phyloP scores from a whole-genome alignment of 2,797 vertebrate genomes.

The Sphenopsis melanotis region DNA sequence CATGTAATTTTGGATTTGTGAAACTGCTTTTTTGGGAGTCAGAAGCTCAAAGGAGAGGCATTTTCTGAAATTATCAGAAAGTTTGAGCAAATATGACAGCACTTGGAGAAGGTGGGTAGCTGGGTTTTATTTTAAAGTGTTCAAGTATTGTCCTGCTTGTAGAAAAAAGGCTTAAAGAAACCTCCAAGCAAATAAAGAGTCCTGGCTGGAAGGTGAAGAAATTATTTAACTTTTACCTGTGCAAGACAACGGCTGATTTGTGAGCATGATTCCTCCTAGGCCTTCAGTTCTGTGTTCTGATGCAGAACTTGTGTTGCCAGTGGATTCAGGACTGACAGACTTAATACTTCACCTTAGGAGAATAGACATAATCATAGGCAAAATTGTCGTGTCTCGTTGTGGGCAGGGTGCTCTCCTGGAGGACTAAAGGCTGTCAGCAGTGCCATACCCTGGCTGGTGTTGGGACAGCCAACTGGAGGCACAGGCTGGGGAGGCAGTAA shows the following conservation, averaged over 20 bases:
- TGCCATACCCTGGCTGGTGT: slow-evolving; percentile 22
- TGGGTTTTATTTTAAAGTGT: not conserved
- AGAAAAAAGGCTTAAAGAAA: not conserved
- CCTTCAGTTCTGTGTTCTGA: slow-evolving; percentile 75
- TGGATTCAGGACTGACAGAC: slow-evolving; percentile 43
- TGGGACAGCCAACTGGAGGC: not conserved
- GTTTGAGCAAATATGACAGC: not conserved
- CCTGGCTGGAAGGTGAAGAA: not conserved
- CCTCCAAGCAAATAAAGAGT: not conserved
- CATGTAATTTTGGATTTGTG: not conserved
- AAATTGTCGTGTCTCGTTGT: not conserved
- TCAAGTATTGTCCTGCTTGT: not conserved
- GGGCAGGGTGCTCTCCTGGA: not conserved
- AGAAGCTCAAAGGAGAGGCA: not conserved
- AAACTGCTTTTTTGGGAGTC: not conserved
- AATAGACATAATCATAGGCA: slow-evolving; percentile 69
- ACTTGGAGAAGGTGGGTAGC: not conserved
- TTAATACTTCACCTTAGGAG: slow-evolving; percentile 75
- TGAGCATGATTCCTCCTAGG: slow-evolving; percentile 67
- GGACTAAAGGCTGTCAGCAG: slow-evolving; percentile 27
- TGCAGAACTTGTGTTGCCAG: slow-evolving; percentile 74
- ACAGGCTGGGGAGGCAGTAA: not conserved
- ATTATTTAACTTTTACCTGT: slow-evolving; percentile 53
- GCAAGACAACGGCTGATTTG: slow-evolving; percentile 71
- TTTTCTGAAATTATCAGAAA: not conserved